A percentile compares a stretch with the other conserved stretches of the same genome.
Evolutionary conservation across 2,113 vertebrate genomes (phyloP).

Genomic region (Martes martes): DNA sequence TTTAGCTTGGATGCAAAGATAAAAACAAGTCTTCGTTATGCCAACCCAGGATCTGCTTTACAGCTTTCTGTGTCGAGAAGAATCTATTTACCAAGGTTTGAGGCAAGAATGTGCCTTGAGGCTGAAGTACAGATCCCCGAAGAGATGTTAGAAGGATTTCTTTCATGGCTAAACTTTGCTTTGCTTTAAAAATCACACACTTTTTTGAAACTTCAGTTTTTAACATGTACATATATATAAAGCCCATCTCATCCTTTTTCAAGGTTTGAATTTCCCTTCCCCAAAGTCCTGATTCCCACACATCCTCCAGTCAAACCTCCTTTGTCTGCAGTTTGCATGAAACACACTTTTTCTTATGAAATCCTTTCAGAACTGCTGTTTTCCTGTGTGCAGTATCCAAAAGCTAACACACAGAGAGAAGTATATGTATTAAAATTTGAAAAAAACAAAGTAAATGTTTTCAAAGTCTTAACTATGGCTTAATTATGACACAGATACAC

Average conservation of each 20-base stretch:
- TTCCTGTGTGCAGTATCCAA: background rate
- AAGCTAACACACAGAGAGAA: background rate
- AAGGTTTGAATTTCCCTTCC: background rate
- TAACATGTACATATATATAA: accelerated
- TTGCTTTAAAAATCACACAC: background rate
- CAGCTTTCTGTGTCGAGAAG: background rate
- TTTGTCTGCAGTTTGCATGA: background rate
- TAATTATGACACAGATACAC: background rate
- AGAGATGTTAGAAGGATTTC: background rate
- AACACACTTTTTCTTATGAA: background rate
- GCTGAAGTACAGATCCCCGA: background rate
- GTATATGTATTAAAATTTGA: background rate
- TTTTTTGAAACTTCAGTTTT: background rate
- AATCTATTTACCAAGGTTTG: background rate
- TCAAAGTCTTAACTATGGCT: background rate
- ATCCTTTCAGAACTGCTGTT: background rate
- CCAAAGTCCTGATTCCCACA: background rate
- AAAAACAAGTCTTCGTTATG: constrained; percentile 7
- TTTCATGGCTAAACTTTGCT: background rate
- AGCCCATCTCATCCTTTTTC: background rate
- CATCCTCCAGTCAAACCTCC: background rate
- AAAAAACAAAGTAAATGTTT: background rate
- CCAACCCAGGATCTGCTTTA: background rate
- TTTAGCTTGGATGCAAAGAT: constrained; percentile 36
- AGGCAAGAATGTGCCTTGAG: background rate